A percentile compares a stretch with the other conserved stretches of the same genome.
phyloP scores from a whole-genome alignment of 2,797 vertebrate genomes.

The Pangasius macronema region DNA sequence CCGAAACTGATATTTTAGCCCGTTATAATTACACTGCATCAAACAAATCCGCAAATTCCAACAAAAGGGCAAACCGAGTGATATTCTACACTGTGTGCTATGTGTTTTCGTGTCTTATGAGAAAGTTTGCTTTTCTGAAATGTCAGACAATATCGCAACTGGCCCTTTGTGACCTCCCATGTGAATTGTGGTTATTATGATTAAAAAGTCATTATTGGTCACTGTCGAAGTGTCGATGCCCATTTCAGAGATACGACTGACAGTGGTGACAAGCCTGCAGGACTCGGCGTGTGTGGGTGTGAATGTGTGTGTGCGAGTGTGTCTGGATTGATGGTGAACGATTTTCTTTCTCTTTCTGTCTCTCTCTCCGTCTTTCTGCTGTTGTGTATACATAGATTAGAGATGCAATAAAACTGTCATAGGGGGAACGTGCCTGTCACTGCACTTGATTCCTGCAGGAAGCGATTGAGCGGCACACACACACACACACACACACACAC shows the following conservation, averaged over 20 bases:
- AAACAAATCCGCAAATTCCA: constrained; percentile 58
- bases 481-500: constrained; percentile 36
- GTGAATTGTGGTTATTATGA: constrained; percentile 70
- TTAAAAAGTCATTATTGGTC: constrained; percentile 74
- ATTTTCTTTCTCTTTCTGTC: constrained; percentile 50
- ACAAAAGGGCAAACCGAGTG: constrained; percentile 54
- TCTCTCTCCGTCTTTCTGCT: constrained; percentile 30
- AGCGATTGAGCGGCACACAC: constrained; percentile 45
- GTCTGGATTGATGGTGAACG: constrained; percentile 47
- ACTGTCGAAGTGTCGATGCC: constrained; percentile 63
- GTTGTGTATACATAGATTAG: constrained; percentile 73
- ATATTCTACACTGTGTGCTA: constrained; percentile 54
- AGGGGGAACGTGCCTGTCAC: constrained; percentile 67
- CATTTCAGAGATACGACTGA: constrained; percentile 72
- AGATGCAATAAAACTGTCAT: constrained; percentile 80
- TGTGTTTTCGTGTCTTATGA: constrained; percentile 61
- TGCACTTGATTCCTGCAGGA: constrained; percentile 53
- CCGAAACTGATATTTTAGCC: constrained; percentile 53
- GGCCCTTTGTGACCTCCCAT: constrained; percentile 33
- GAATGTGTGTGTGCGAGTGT: constrained; percentile 28
- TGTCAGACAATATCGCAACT: constrained; percentile 67
- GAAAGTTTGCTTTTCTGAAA: constrained; percentile 67
- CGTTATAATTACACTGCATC: constrained; percentile 55
- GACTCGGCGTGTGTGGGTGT: constrained; percentile 34
- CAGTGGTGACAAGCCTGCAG: constrained; percentile 52